phyloP scores from a whole-genome alignment of 2,797 vertebrate species.

The Mormyrops attenuatus region DNA sequence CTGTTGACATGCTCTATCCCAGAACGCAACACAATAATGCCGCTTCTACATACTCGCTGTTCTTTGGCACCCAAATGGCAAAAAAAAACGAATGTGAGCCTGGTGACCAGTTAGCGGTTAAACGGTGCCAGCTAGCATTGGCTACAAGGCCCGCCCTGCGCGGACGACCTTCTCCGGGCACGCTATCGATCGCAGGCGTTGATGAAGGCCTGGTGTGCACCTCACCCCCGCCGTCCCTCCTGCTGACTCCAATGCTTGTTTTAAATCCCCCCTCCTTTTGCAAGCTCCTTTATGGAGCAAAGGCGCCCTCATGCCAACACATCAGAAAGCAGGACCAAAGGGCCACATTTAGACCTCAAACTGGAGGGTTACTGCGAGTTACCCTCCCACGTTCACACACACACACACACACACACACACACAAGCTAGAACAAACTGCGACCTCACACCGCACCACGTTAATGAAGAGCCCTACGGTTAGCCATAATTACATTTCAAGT shows the following conservation, averaged over 20 bases:
- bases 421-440: slow-evolving; percentile 23
- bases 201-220: background rate
- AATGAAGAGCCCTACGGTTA: slow-evolving; percentile 64
- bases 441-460: slow-evolving; percentile 48
- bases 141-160: background rate
- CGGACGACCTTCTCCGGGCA: background rate
- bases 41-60: background rate
- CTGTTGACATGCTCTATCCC: background rate
- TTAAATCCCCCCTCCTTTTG: background rate
- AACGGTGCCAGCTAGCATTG: no score
- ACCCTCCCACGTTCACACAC: background rate
- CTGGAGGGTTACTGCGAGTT: background rate
- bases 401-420: background rate
- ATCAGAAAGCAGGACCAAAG: background rate
- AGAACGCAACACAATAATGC: background rate
- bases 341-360: background rate
- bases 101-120: background rate
- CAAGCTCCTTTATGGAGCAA: background rate
- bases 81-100: background rate
- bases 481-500: slow-evolving; percentile 69
- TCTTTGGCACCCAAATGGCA: background rate
- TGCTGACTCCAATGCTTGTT: background rate
- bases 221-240: background rate
- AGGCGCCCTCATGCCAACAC: background rate
- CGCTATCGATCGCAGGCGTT: background rate